Base-by-base conservation (phyloP, 2,113 vertebrate genomes). In the Mirza zaza region DNA sequence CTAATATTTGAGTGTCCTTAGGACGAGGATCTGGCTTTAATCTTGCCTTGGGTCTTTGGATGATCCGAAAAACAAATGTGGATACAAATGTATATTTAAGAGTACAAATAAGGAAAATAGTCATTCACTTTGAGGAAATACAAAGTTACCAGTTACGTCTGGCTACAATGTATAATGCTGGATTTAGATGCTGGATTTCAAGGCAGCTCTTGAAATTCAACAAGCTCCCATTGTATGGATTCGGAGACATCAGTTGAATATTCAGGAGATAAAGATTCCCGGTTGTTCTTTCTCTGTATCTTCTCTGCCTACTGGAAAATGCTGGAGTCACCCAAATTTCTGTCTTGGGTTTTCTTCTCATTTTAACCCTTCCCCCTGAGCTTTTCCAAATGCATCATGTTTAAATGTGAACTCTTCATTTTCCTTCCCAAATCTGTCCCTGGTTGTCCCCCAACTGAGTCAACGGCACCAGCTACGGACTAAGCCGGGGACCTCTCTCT, bases 11-110 rank as follows among this genome's bases (percentile, higher is more conserved):
- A 50, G 4, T 34, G 39, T 42, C 23, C 6, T 82, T 52, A 63
- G 61, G 23, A 73, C 45, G 73, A 80, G 83, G 59, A 55, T 45
- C 48, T 59, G 42, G 81, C 68, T 92, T 83, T 92, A 48, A 52
- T 17, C 6, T 11, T 3, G 0, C 25, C 86, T 70, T 48, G 18
- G 20, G 61, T 87, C 21, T 76, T 61, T 39, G 32, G 20, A 14
- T 89, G 48, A 76, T 52, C 25, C 70, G 81, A 96, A 96, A 82
- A 77, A 57, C n/a, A 93, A 93, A 73, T 17, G 29, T 79, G 21
- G 63, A 55, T 32, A 77, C 15, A 25, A 68, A 95, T 18, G 32
- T 57, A 36, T 67, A 48, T 34, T 61, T 82, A 79, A 90, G 21
- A 18, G 13, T 71, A 25, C 17, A 48, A 36, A 61, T 55, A 25